Evolutionary conservation across 2,888 invertebrate genomes (phyloP).

Genomic region (Acronicta psi): DNA sequence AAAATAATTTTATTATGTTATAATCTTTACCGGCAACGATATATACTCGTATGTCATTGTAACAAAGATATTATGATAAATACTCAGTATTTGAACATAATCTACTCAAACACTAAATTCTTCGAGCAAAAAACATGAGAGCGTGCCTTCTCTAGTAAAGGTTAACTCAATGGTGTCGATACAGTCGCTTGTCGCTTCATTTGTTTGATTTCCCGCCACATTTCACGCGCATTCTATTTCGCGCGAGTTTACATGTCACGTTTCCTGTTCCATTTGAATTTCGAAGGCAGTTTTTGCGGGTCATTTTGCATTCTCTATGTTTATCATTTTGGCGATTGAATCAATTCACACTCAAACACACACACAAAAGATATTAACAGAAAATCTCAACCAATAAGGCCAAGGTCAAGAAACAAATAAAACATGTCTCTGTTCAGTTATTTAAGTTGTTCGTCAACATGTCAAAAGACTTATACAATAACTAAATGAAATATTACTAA

Average conservation of each 20-base stretch:
- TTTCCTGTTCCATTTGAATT: slow-evolving; percentile 28
- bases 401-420: background rate
- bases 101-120: background rate
- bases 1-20: no score
- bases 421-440: background rate
- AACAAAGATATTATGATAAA: no score
- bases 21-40: no score
- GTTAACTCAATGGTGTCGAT: slow-evolving; percentile 22
- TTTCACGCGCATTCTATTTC: slow-evolving; percentile 30
- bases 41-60: no score
- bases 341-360: no score
- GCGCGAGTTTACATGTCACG: slow-evolving; percentile 19
- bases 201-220: slow-evolving; percentile 31
- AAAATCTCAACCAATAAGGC: background rate
- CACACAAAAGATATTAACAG: no score
- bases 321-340: background rate
- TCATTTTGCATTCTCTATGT: slow-evolving; percentile 13
- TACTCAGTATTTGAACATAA: no score
- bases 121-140: no score
- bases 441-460: background rate
- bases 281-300: slow-evolving; percentile 23
- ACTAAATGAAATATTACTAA: slow-evolving; percentile 34
- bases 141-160: background rate
- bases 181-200: slow-evolving; percentile 43
- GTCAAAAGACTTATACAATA: slow-evolving; percentile 24